These are phyloP conservation scores for Brachionus angularis DNA, from an alignment of 1,140 invertebrate species.

Conservation along the genomic window DNA sequence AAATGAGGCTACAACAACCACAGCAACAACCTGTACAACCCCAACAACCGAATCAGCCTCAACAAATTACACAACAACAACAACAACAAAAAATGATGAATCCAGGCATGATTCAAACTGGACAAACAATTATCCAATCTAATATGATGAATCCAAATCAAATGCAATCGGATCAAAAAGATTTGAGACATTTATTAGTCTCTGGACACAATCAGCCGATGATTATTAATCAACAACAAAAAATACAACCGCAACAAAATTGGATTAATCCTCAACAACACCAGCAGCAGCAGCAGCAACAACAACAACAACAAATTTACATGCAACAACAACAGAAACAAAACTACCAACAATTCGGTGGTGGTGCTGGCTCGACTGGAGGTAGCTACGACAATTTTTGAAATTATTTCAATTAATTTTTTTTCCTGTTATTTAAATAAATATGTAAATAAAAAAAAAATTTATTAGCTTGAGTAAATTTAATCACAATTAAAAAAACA, in stretches of 20 bases:
- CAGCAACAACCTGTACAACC: background rate
- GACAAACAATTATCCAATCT: slow-evolving; percentile 2
- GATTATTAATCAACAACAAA: background rate
- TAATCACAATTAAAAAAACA: too few species aligned
- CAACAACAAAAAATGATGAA: slow-evolving; percentile 10
- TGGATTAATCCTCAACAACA: background rate
- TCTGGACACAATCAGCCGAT: background rate
- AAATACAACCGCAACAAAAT: background rate
- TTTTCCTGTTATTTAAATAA: too few species aligned
- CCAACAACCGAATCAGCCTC: background rate
- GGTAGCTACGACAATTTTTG: background rate
- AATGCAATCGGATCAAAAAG: slow-evolving; percentile 15
- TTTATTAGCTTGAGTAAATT: too few species aligned
- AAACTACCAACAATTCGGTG: slow-evolving; percentile 10
- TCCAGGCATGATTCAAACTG: background rate
- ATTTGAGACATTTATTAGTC: background rate
- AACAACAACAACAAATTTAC: background rate
- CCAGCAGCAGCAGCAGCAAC: background rate
- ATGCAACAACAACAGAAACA: slow-evolving; percentile 23
- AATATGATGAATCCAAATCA: background rate
- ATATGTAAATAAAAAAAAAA: too few species aligned
- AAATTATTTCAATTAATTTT: background rate
- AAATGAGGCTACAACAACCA: slow-evolving; percentile 8
- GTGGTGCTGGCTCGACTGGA: background rate
- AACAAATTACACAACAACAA: background rate